A percentile compares a stretch with the other conserved stretches of the same genome.
Conservation (phyloP, 2,888 invertebrate species). For the Erebia epiphron region DNA sequence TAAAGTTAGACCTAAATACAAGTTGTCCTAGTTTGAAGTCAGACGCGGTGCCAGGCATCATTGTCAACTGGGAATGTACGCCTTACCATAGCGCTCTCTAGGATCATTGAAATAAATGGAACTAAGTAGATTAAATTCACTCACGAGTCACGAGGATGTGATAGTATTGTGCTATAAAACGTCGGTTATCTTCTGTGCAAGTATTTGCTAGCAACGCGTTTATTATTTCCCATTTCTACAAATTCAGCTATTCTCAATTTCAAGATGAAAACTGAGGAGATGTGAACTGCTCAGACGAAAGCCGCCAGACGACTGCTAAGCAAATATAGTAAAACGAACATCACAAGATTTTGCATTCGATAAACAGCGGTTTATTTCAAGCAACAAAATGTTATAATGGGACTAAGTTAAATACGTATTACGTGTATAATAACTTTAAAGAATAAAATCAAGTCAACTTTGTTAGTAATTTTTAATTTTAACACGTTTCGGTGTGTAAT, state of each 20-base stretch:
- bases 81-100: slow-evolving; percentile 23
- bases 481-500: too few species aligned
- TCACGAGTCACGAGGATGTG: slow-evolving; percentile 3
- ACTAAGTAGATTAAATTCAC: slow-evolving; percentile 22
- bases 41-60: slow-evolving; percentile 32
- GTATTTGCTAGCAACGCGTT: neutral
- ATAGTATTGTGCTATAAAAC: slow-evolving; percentile 3
- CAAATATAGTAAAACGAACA: too few species aligned
- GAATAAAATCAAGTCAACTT: too few species aligned
- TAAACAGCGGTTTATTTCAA: too few species aligned
- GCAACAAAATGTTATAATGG: too few species aligned
- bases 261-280: neutral
- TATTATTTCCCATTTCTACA: neutral
- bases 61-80: slow-evolving; percentile 31
- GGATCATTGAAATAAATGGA: slow-evolving; percentile 30
- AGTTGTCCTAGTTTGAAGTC: slow-evolving; percentile 26
- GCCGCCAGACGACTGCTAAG: too few species aligned
- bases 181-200: neutral
- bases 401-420: too few species aligned
- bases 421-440: too few species aligned
- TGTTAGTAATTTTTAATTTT: too few species aligned
- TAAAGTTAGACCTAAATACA: slow-evolving; percentile 28
- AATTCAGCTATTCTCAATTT: neutral
- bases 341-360: too few species aligned
- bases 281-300: neutral